Percentiles rank a stretch among this genome's conserved stretches.
phyloP scores from a whole-genome alignment of 2,797 vertebrate species.

The Geotrypetes seraphini region DNA sequence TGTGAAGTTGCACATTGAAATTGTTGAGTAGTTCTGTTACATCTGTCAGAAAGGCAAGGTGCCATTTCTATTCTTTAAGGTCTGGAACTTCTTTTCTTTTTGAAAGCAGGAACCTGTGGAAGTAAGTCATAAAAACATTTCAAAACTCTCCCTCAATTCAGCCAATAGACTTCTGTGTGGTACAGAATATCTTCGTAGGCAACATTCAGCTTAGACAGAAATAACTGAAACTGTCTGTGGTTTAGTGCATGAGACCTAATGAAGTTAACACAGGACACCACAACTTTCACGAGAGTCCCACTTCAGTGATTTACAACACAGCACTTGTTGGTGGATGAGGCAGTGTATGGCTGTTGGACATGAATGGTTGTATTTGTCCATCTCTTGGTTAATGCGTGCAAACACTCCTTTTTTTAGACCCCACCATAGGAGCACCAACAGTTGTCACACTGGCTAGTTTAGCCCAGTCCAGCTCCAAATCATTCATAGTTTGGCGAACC shows the following conservation, averaged over 20 bases:
- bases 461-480: slow-evolving; percentile 17
- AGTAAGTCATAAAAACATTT: too few relatives aligned
- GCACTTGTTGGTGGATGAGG: too few relatives aligned
- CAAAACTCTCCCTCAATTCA: too few relatives aligned
- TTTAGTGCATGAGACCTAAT: slow-evolving; percentile 17
- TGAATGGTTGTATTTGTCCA: not conserved
- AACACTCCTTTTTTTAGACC: slow-evolving; percentile 2
- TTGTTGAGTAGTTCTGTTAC: slow-evolving; percentile 20
- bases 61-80: slow-evolving; percentile 33
- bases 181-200: slow-evolving; percentile 17
- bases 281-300: too few relatives aligned
- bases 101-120: too few relatives aligned
- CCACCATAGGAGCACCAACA: too few relatives aligned
- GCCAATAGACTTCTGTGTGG: slow-evolving; percentile 18
- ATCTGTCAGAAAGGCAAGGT: slow-evolving; percentile 25
- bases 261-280: too few relatives aligned
- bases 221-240: slow-evolving; percentile 22
- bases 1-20: slow-evolving; percentile 27
- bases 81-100: slow-evolving; percentile 25
- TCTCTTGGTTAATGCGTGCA: too few relatives aligned
- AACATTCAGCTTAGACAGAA: slow-evolving; percentile 8
- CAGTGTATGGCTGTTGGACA: not conserved
- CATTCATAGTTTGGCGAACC: slow-evolving; percentile 15
- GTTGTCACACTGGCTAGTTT: slow-evolving; percentile 15
- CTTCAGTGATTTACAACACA: too few relatives aligned